phyloP scores from a whole-genome alignment of 2,113 vertebrate genomes.

The Nipponia nippon region DNA sequence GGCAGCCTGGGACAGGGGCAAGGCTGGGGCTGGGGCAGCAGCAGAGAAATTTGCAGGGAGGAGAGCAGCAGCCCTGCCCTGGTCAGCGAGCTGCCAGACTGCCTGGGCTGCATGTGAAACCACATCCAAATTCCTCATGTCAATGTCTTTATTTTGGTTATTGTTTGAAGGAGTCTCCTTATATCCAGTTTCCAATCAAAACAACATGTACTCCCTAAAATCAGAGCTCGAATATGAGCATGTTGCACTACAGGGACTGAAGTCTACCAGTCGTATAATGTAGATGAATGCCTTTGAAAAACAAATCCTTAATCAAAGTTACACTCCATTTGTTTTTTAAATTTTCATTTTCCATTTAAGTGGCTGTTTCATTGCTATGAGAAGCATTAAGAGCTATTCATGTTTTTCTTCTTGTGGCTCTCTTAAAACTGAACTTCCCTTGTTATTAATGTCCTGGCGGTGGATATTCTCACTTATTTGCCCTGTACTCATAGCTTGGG shows the following conservation, averaged over 20 bases:
- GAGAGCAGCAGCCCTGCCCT: background rate
- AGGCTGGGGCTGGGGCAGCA: background rate
- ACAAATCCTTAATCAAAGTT: conserved; percentile 29
- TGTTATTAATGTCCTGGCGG: background rate
- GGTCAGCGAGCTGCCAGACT: background rate
- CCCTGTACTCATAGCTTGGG: background rate
- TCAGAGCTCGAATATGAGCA: background rate
- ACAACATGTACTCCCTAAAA: conserved; percentile 17
- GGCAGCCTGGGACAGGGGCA: background rate
- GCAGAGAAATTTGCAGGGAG: background rate
- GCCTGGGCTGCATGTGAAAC: background rate
- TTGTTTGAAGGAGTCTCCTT: conserved; percentile 33
- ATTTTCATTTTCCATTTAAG: conserved; percentile 16
- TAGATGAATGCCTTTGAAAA: conserved; percentile 27
- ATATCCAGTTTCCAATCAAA: conserved; percentile 48
- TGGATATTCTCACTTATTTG: background rate
- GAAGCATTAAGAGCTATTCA: background rate
- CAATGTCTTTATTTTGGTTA: conserved; percentile 37
- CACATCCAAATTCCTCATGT: conserved; percentile 14
- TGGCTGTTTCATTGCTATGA: background rate
- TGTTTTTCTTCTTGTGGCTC: background rate
- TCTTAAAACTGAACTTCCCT: background rate
- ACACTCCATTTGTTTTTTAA: conserved; percentile 12
- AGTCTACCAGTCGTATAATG: background rate
- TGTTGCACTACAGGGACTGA: background rate